Evolutionary conservation across 2,888 invertebrate genomes (phyloP), one percentile per base, ranked within the genome.

Genomic region (Sepioteuthis lessoniana): DNA sequence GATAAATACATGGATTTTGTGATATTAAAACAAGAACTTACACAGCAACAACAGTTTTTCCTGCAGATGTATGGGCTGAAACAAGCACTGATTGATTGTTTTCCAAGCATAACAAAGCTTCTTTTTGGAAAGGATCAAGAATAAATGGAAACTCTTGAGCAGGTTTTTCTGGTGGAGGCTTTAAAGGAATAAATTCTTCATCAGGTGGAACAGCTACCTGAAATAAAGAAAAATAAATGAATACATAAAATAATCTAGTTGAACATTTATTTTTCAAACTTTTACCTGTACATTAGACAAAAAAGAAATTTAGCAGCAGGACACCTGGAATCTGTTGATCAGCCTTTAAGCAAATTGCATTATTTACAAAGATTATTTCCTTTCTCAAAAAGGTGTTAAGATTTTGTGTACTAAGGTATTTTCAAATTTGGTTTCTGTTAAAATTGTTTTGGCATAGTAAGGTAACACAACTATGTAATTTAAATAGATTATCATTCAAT

Each of bases 31-130:
- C 5, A 31, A 76, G 42, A 94, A 98, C 98, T 98, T 98, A 99
- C 98, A 99, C 99, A 10, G 99, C 99, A 37, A 98, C 98, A 5
- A 99, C 99, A 94, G 99, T 99, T 98, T 99, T 99, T 94, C 99
- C 99, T 93, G 99, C 99, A 8, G 99, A 99, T 0, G 99, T 99
- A 97, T 99, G 99, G 19, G 99, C 99, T 3, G 99, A 99, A 0
- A 99, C 99, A 91, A 99, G 98, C 13, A 99, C 99, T 25, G 99
- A 99, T 97, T 99, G 99, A 96, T 99, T 98, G 97, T 99, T 99
- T 97, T 99, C 99, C 96, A 99, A 98, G 97, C 99, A 99, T 94
- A 98, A 97, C 95, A 99, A 98, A 0, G 99, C 99, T 97, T 99
- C 99, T 96, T 98, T 99, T 97, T 99, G 99, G 97, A 99, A 99